Base-by-base conservation (phyloP, 2,888 invertebrate species). In the Acanthosepion lycidas region DNA sequence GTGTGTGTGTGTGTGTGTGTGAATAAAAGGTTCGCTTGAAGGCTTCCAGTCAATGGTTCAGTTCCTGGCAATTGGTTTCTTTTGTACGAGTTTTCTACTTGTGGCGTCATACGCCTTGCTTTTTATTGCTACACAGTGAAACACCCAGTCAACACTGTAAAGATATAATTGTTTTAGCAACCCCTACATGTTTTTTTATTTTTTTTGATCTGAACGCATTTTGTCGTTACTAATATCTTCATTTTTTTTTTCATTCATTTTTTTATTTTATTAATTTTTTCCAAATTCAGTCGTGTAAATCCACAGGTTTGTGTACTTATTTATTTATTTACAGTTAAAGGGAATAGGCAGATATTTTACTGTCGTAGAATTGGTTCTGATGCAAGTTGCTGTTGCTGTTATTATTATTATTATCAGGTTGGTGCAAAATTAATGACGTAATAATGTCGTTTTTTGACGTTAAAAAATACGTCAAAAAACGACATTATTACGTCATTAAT, bases 41-140 rank as follows among this genome's bases (percentile, higher is more conserved):
- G 33, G 78, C 9, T 78, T 33, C 78, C 78, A 78, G n/a, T 78
- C 8, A 78, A 78, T 78, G 78, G 78, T 78, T 78, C n/a, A 78
- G n/a, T 78, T 78, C 78, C 78, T 78, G 78, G 33, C 78, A n/a
- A 33, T 78, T n/a, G 78, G 78, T 78, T n/a, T 5, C n/a, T 78
- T 78, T 78, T 78, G n/a, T 78, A 33, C n/a, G 78, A 78, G 12
- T 33, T 33, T 78, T 33, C 78, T n/a, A 78, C 78, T 78, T 78
- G 33, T 78, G 78, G 78, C 78, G 78, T 78, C 78, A 78, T 78
- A n/a, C n/a, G 78, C 78, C 78, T 78, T n/a, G n/a, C n/a, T n/a
- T 78, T 78, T 78, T 78, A 78, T n/a, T 78, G 8, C n/a, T n/a
- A 78, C 78, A 78, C 78, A 78, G n/a, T 15, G n/a, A 78, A 78